Base-by-base conservation (phyloP, 1,140 invertebrate species). In the Oscheius sp. region DNA sequence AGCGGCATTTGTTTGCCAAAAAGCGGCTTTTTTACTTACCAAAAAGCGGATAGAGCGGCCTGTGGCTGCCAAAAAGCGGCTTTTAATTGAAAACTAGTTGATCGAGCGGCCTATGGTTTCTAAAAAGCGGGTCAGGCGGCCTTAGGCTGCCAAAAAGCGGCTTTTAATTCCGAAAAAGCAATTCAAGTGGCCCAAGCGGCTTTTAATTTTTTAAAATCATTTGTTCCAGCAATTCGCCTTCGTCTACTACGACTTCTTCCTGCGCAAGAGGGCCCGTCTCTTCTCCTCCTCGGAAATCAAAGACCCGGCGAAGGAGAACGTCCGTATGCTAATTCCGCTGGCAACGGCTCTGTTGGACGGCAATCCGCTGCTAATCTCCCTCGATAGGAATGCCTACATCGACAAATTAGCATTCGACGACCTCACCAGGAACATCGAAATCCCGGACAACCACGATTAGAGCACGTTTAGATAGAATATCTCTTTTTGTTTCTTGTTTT, bases 161-260 rank as follows among this genome's bases (percentile, higher is more conserved):
- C n/a, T n/a, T n/a, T n/a, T n/a, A n/a, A n/a, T n/a, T n/a, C n/a
- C n/a, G n/a, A n/a, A n/a, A n/a, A n/a, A n/a, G n/a, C n/a, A n/a
- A n/a, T n/a, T n/a, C n/a, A n/a, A n/a, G n/a, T n/a, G n/a, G n/a
- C n/a, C n/a, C n/a, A n/a, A n/a, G n/a, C n/a, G n/a, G n/a, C n/a
- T n/a, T 35, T 35, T 7, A 62, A 3, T 38, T 0, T 28, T 66
- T 66, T 35, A 1, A 28, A 66, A 20, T 23, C 1, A 32, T 1
- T 20, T 46, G 7, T 73, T 66, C 28, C 20, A 80, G 79, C 49
- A 68, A 0, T 82, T 78, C 42, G 82, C 80, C 26, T 77, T 72
- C 7, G 75, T 84, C 26, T 80, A 82, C 45, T 82, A 81, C 70
- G 82, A 82, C 28, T 82, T 82, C 55, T 63, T 82, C 15, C 66